Evolutionary conservation across 2,888 invertebrate species (phyloP), one percentile per base, ranked within the genome.

Genomic region (Cetonia aurata): DNA sequence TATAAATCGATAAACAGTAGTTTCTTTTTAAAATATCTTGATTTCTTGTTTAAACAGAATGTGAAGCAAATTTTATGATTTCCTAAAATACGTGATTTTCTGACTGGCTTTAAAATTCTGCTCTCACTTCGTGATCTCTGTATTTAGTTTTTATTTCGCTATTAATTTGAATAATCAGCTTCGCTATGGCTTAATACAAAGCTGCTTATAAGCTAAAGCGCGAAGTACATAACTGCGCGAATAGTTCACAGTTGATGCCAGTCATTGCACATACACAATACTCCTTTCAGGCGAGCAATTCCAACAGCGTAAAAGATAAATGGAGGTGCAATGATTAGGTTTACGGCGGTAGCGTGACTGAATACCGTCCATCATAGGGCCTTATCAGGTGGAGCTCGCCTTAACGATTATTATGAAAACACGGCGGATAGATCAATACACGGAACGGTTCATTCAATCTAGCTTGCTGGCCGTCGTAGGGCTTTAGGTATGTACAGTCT

Each of bases 351-450:
- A 48, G 72, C 74, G 74, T 74, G 74, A 74, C 74, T 55, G 41
- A 67, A 67, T 67, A 60, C 69, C 72, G 70, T 74, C 62, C 70
- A 73, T 74, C 72, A 74, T 70, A 62, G 60, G 17, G 65, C 41
- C 50, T 72, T 74, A 74, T 74, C 74, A 71, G 72, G 70, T 71
- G 70, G 73, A 72, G 73, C 67, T 56, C 71, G 72, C 70, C 73
- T 71, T 66, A 57, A 68, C 73, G 33, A 73, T 67, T 50, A 57
- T 50, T 57, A 57, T 56, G 56, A 67, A 67, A 67, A 57, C 57
- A 15, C 42, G 25, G 37, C 10, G 37, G 37, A 33, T 62, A 56
- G 67, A 67, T 67, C 67, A 56, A 50, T 65, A 65, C 50, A 57
- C 13, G 67, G 46, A 57, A 67, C 31, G 56, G 67, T 67, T 67